Evolutionary conservation across 2,797 vertebrate genomes (phyloP).

Genomic region (Alca torda): DNA sequence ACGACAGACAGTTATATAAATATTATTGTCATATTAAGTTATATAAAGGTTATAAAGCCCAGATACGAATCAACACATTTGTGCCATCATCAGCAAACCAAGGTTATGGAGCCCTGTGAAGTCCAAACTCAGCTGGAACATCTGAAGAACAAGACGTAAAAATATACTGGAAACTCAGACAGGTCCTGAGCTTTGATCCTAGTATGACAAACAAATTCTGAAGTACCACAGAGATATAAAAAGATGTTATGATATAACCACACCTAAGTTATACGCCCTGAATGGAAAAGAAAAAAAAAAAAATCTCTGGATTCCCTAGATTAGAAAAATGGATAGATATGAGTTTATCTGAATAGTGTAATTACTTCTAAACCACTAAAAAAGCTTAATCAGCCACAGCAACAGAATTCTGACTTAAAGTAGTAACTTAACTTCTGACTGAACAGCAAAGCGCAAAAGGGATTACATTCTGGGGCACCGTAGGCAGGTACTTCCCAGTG

Average conservation of each 20-base stretch:
- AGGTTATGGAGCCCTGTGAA: background rate
- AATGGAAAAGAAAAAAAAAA: background rate
- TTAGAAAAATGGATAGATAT: background rate
- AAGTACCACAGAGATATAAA: background rate
- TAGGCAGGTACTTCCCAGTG: background rate
- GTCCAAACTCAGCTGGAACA: background rate
- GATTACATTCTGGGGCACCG: background rate
- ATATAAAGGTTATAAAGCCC: background rate
- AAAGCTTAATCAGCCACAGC: background rate
- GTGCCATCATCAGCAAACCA: background rate
- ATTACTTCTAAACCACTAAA: background rate
- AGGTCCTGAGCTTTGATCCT: background rate
- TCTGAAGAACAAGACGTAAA: background rate
- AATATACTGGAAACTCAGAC: background rate
- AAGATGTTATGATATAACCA: background rate
- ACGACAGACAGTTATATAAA: background rate
- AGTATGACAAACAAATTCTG: background rate
- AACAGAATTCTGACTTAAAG: background rate
- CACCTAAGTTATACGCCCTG: too few relatives aligned
- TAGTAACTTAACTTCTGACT: background rate
- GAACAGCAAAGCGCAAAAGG: background rate
- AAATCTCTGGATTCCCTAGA: background rate
- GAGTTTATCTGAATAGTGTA: background rate
- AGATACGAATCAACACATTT: background rate
- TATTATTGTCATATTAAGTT: background rate